Conservation (phyloP, 1,140 invertebrate species). For the Scaptomyza montana region DNA sequence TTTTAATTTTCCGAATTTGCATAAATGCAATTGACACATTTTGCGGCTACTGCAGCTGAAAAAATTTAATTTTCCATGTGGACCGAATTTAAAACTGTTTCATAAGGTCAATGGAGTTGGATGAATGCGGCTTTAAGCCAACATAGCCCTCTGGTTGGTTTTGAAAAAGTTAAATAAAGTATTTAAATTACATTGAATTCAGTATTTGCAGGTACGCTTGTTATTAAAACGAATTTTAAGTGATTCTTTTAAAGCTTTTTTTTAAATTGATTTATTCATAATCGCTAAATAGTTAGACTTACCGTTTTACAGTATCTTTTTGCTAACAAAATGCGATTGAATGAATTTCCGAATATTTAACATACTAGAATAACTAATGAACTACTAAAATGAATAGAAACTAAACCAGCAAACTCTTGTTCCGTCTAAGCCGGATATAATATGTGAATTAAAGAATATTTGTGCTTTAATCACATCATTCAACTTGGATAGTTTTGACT, state of each 20-base stretch:
- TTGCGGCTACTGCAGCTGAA: slow-evolving; percentile 1
- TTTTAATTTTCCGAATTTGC: slow-evolving; percentile 9
- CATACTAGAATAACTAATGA: no score
- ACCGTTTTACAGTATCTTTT: background rate
- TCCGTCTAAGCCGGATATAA: no score
- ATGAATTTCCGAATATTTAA: no score
- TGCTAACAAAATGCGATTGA: no score
- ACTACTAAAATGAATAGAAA: no score
- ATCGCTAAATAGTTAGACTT: background rate
- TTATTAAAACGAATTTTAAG: background rate
- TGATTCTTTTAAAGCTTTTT: background rate
- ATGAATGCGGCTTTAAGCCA: slow-evolving; percentile 2
- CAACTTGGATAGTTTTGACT: no score
- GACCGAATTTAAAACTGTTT: background rate
- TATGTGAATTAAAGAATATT: no score
- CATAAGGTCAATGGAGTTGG: slow-evolving; percentile 19
- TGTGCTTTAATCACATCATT: no score
- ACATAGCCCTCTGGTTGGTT: background rate
- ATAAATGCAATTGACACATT: slow-evolving; percentile 6
- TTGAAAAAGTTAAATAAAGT: slow-evolving; percentile 6
- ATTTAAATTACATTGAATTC: slow-evolving; percentile 28
- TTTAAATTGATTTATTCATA: slow-evolving; percentile 1
- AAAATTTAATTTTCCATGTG: slow-evolving; percentile 25
- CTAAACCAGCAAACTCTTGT: no score
- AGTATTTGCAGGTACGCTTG: background rate